A percentile compares a stretch with the other conserved stretches of the same genome.
These are phyloP conservation scores for Homalodisca vitripennis DNA, from an alignment of 1,140 invertebrate species.

Conservation along the genomic window DNA sequence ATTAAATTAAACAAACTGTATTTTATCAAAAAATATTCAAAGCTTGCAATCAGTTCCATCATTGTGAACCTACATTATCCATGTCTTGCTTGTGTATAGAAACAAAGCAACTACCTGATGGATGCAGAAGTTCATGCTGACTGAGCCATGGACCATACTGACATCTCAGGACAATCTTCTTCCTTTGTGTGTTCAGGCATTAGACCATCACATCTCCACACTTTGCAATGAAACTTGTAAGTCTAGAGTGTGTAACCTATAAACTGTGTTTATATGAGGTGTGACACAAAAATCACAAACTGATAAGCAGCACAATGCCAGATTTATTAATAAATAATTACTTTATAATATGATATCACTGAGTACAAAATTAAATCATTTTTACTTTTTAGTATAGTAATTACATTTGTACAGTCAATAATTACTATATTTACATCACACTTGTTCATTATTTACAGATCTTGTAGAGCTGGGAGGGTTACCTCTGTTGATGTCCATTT, in stretches of 20 bases:
- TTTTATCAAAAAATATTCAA: no score
- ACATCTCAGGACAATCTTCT: conserved; percentile 11
- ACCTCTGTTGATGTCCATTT: not conserved
- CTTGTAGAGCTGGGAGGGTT: not conserved
- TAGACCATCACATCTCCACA: conserved; percentile 57
- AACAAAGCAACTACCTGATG: conserved; percentile 45
- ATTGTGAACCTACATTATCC: conserved; percentile 13
- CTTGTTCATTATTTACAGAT: no score
- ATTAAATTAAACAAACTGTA: no score
- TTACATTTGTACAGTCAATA: no score
- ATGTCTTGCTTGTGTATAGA: conserved; percentile 26
- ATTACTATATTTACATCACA: no score
- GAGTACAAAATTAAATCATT: no score
- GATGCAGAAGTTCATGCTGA: conserved; percentile 24
- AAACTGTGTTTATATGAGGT: no score
- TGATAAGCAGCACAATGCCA: not conserved
- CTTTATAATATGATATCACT: not conserved
- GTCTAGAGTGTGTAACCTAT: no score
- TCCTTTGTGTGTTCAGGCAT: conserved; percentile 48
- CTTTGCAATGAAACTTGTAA: conserved; percentile 52
- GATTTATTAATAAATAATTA: not conserved
- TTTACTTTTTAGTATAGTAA: no score
- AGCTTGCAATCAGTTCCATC: no score
- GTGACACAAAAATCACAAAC: no score
- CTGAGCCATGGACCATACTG: conserved; percentile 12